Percentiles rank a stretch among this genome's conserved stretches.
These are phyloP conservation scores for Autographa pulchrina DNA, from an alignment of 2,888 invertebrate genomes.

Conservation along the genomic window DNA sequence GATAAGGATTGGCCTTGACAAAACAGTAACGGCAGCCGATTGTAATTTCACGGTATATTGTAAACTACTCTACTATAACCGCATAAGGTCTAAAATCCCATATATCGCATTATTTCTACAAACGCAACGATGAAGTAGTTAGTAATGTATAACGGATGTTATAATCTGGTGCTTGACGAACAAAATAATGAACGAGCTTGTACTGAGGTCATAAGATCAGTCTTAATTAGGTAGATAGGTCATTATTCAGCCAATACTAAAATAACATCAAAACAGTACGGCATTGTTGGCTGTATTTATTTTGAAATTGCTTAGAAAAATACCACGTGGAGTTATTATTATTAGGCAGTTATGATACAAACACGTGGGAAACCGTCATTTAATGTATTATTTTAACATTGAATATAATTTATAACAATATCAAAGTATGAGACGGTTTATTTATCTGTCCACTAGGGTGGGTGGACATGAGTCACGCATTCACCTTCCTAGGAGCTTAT, in stretches of 20 bases:
- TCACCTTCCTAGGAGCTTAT: neutral
- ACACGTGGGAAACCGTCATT: neutral
- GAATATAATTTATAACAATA: neutral
- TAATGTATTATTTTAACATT: neutral
- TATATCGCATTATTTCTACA: conserved; percentile 17
- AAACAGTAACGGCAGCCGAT: conserved; percentile 52
- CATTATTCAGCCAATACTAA: conserved; percentile 46
- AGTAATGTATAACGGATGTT: conserved; percentile 75
- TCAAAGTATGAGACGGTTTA: too few species aligned
- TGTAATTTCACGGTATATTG: conserved; percentile 51
- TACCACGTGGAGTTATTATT: conserved; percentile 5
- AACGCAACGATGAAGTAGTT: conserved; percentile 50
- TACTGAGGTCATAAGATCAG: conserved; percentile 64
- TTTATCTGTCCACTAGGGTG: neutral
- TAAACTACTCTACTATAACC: conserved; percentile 35
- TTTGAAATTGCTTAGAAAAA: neutral
- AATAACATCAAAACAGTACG: conserved; percentile 29
- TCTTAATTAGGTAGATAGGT: conserved; percentile 59
- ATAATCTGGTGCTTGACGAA: conserved; percentile 73
- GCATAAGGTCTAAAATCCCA: conserved; percentile 36
- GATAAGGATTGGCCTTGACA: conserved; percentile 81
- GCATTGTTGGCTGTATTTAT: conserved; percentile 26
- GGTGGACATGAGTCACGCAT: neutral
- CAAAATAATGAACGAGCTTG: conserved; percentile 69
- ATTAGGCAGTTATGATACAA: neutral